Evolutionary conservation across 2,797 vertebrate genomes (phyloP), one percentile per base, ranked within the genome.

Genomic region (Xenopus petersii): DNA sequence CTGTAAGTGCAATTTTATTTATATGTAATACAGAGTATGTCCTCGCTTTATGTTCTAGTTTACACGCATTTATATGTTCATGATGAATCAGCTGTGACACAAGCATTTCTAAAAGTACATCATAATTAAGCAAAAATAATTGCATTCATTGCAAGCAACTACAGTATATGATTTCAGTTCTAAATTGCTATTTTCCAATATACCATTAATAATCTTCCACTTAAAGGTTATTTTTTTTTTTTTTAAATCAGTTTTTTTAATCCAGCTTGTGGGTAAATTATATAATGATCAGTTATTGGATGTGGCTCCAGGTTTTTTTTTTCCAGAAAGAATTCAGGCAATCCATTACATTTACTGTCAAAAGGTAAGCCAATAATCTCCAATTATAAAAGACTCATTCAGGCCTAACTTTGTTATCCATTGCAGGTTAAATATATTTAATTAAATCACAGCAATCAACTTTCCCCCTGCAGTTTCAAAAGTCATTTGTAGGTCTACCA

Each of bases 311-410:
- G 61, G 60, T 74, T 71, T 64, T 56, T 60, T 60, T 30, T 42
- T 42, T 42, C 36, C 72, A 69, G 66, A 72, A 64, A 42, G 62
- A 70, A 73, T 73, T 33, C 36, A 60, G 26, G 66, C 66, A 78
- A 78, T 78, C 66, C 54, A 73, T 78, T 73, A 74, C 71, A 78
- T 78, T 74, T 78, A 70, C 76, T 78, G 76, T 78, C 76, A 78
- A 61, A 73, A 65, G 71, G 76, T 78, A 78, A 78, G 76, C 76
- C 76, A 78, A 78, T 78, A 78, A 78, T 73, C 73, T 64, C 66
- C 71, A 73, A 73, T 73, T 78, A 78, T 69, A 78, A 74, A 60
- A 73, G 71, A 73, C 76, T 78, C 66, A 73, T 78, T 78, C 68
- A 73, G 13, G 48, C 60, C 60, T 78, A 78, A 78, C 76, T 70